phyloP scores from a whole-genome alignment of 2,797 vertebrate genomes.

The Cyprinella venusta region DNA sequence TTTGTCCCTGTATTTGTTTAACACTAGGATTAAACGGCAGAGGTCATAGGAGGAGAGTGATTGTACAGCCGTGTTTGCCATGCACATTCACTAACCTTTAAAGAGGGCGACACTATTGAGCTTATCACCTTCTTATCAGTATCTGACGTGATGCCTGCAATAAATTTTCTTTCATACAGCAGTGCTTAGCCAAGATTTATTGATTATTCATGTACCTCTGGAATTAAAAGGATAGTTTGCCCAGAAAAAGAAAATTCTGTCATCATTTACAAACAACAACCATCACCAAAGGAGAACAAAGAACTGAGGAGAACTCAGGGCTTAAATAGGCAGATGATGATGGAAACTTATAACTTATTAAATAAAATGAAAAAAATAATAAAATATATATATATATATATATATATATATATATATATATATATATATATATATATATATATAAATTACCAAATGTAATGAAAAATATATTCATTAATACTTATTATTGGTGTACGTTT shows the following conservation, averaged over 20 bases:
- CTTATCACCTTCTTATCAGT: conserved; percentile 20
- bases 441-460: too few relatives aligned
- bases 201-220: not conserved
- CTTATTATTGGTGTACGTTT: too few relatives aligned
- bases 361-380: too few relatives aligned
- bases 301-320: too few relatives aligned
- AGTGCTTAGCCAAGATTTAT: not conserved
- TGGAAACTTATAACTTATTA: too few relatives aligned
- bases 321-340: too few relatives aligned
- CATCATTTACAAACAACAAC: not conserved
- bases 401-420: too few relatives aligned
- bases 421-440: too few relatives aligned
- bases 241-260: not conserved
- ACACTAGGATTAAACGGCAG: conserved; percentile 13
- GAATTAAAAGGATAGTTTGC: not conserved
- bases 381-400: too few relatives aligned
- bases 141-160: not conserved
- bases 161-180: not conserved
- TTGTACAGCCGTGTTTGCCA: not conserved
- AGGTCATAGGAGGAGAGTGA: not conserved
- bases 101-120: not conserved
- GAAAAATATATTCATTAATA: too few relatives aligned
- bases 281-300: too few relatives aligned
- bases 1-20: conserved; percentile 19
- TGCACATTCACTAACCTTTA: not conserved